Evolutionary conservation across 2,888 invertebrate species (phyloP), one percentile per base, ranked within the genome.

Genomic region (Ecdyonurus torrentis): DNA sequence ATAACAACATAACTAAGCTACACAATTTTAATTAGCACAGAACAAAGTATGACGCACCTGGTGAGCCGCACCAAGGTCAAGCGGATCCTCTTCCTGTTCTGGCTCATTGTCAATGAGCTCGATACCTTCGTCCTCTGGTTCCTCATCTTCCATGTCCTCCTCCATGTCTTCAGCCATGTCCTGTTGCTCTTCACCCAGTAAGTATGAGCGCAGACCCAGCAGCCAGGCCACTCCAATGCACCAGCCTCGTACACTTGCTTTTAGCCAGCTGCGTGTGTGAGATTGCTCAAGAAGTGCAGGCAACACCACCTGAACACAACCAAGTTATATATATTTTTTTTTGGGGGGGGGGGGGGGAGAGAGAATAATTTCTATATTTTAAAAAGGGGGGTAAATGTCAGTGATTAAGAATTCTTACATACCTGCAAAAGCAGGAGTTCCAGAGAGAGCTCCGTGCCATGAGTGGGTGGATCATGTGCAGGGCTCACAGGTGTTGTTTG

Each of bases 221-320:
- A 87, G 71, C 79, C 90, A 92, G 0, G 96, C 88, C 1, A 91
- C 87, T 3, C 83, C 82, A 23, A 82, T 80, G 73, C 94, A 95
- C 95, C 95, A 95, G 63, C 84, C 81, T 7, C 89, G 82, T 1
- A 98, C 85, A 10, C 91, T 77, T n/a, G 85, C 85, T 74, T 97
- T 96, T 66, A 98, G 77, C 93, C 97, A 96, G 7, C 88, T 87
- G 5, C 96, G 82, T 0, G 96, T 96, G 74, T 98, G 96, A 0
- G 93, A 91, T 75, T 99, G 97, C 72, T 99, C 98, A 64, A 99
- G 78, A 53, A 99, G 78, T 0, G 97, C 96, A 0, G 98, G 99
- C 63, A 99, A 80, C 61, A 99, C 92, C 50, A 98, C 91, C 84
- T 84, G 64, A 2, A 67, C 66, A 22, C 53, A 50, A 52, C n/a